Evolutionary conservation across 1,140 invertebrate species (phyloP), one percentile per base, ranked within the genome.

Genomic region (Pseudomyrmex gracilis): DNA sequence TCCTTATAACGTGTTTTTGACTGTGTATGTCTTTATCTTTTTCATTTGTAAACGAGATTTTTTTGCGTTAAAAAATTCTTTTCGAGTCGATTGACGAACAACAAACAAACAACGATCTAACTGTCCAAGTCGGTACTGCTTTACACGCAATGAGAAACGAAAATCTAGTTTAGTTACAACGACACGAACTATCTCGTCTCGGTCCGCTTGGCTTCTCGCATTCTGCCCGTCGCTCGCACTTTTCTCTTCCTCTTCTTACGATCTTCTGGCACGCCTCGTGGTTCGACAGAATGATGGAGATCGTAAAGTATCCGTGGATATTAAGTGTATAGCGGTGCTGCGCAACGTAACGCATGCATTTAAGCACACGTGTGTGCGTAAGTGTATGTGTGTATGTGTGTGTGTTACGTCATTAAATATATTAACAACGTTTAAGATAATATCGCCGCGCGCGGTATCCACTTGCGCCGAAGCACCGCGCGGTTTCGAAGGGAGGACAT

Each of bases 381-480:
- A 0, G 34, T 34, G 34, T 34, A 70, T 82, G 70, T 74, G 57
- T 82, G n/a, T 34, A 34, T 4, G 34, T 34, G 34, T 34, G 78
- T 82, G 70, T 74, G 57, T 82, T 82, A 82, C 58, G 49, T 51
- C 78, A 73, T 82, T 82, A 82, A 82, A 82, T 82, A 74, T 82
- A 82, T 82, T 82, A 34, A 82, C 78, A 74, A 82, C 78, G 78
- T 82, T 82, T 82, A 82, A 82, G 78, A 82, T 82, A 82, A 82
- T 82, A 82, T 82, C 78, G 60, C 55, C 73, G 76, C 76, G 74
- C 34, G 74, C 34, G 43, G 60, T 47, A 64, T 47, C 34, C 34
- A 34, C 55, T 63, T 34, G 71, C 43, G 58, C 17, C 24, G 66
- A 45, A 71, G 71, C 17, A 71, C 66, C 51, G 15, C 34, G 7